A percentile compares a stretch with the other conserved stretches of the same genome.
Evolutionary conservation across 2,113 vertebrate genomes (phyloP).

Genomic region (Maccullochella peelii): DNA sequence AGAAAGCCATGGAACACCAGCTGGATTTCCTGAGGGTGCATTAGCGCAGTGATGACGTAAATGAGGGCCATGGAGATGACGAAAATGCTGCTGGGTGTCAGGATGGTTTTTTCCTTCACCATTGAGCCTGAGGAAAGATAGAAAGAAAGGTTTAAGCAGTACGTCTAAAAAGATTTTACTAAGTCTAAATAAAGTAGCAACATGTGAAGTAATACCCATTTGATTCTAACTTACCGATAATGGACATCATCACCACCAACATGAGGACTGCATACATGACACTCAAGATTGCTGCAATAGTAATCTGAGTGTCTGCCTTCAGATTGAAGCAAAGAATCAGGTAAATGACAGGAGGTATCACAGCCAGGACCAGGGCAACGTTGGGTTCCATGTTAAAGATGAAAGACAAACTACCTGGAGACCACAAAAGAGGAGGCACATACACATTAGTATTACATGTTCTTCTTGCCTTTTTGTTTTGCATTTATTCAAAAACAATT

Average conservation of each 20-base stretch:
- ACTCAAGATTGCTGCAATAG: conserved; percentile 75
- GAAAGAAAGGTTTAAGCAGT: background rate
- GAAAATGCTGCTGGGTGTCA: conserved; percentile 79
- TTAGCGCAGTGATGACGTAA: conserved; percentile 61
- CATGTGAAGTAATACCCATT: background rate
- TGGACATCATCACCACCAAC: conserved; percentile 70
- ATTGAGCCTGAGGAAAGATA: conserved; percentile 59
- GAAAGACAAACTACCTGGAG: conserved; percentile 74
- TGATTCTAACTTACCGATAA: conserved; percentile 68
- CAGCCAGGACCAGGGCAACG: conserved; percentile 58
- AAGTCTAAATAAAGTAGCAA: background rate
- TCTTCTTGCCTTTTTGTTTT: background rate
- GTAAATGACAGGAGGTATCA: conserved; percentile 75
- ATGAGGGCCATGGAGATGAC: conserved; percentile 62
- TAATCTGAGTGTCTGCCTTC: conserved; percentile 80
- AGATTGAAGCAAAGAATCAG: conserved; percentile 76
- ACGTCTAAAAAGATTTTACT: too few species aligned
- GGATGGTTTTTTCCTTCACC: conserved; percentile 67
- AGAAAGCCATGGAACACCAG: conserved; percentile 78
- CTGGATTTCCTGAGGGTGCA: conserved; percentile 75
- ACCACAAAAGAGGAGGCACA: conserved; percentile 1
- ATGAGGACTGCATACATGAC: conserved; percentile 81
- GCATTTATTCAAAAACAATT: background rate
- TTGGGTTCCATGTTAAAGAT: background rate
- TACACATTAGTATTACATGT: background rate